Base-by-base conservation (phyloP, 2,888 invertebrate genomes). In the Nomada flava region DNA sequence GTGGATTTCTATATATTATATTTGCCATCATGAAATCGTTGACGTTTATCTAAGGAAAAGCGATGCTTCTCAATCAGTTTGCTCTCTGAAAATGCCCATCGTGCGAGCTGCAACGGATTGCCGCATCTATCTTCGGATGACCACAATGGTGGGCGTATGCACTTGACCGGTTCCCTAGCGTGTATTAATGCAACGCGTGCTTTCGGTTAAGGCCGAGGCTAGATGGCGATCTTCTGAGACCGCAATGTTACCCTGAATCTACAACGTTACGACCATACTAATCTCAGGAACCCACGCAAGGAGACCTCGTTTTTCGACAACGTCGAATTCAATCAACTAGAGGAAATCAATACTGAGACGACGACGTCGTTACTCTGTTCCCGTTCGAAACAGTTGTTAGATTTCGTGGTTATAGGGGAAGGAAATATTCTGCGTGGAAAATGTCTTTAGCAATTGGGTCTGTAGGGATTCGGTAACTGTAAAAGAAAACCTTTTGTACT, bases 111-210 rank as follows among this genome's bases (percentile, higher is more conserved):
- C 72, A 63, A 79, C 52, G 75, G 82, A 82, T 65, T 70, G 68
- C 82, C 82, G 69, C 76, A 88, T 88, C 73, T 78, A 75, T 88
- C 88, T 84, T 79, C 79, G 75, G 74, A 88, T 65, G 81, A 77
- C 88, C 88, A 75, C 88, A 88, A 86, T 79, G 75, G 86, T 83
- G 82, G 86, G 71, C 81, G 82, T 68, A 79, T 86, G 82, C 79
- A 84, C 82, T 82, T 80, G 84, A 76, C 71, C 79, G 64, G 68
- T 29, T 72, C 78, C 57, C 82, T 72, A 77, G 59, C 70, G 81
- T 74, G 85, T 87, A 90, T 90, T 91, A 91, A 89, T 89, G 85
- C 86, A 86, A 86, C 86, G 86, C 91, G 90, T 91, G 90, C 89
- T 86, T 88, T 83, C 82, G 90, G 88, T 90, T 89, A 88, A 86